Base-by-base conservation (phyloP, 2,888 invertebrate species). In the Epirrita christyi region DNA sequence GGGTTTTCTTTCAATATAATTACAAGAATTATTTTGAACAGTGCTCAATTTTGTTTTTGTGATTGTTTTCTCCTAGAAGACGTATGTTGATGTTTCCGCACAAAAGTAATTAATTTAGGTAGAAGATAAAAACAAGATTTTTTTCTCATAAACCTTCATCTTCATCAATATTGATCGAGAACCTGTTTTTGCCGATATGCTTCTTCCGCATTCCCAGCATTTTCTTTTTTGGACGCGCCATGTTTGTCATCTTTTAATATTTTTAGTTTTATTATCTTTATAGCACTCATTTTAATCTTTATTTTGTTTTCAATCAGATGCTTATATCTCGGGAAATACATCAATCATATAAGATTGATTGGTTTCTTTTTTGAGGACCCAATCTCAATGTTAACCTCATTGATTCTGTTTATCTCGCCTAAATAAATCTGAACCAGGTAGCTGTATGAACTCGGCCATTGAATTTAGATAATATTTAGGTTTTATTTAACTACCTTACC, bases 141-240 rank as follows among this genome's bases (percentile, higher is more conserved):
- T 32, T 50, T 51, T 43, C 46, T 40, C 11, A 40, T 46, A 36
- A 34, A 50, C 6, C 41, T 51, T 50, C 29, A n/a, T 10, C 28
- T 43, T 43, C 54, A 29, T 46, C 40, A 34, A 49, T 32, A 42
- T 29, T 6, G 29, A 36, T 14, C 6, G 38, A 37, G 27, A 55
- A 59, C 59, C 59, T 29, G 59, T 59, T 59, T 28, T 7, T 15
- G 32, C 28, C 8, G 43, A 44, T 29, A 15, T 11, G 40, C 36
- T 42, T 59, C 59, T 59, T 54, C 59, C 59, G 59, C 55, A 59
- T 50, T 54, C 59, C 32, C 38, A 21, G 7, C 45, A 42, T 59
- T 59, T 59, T 59, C 50, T 46, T 59, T 54, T 59, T 55, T 47
- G 50, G 46, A 42, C 14, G 6, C n/a, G 14, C 34, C 40, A n/a